A percentile compares a stretch with the other conserved stretches of the same genome.
Conservation (phyloP, 2,113 vertebrate species). For the Emydura subglobosa region DNA sequence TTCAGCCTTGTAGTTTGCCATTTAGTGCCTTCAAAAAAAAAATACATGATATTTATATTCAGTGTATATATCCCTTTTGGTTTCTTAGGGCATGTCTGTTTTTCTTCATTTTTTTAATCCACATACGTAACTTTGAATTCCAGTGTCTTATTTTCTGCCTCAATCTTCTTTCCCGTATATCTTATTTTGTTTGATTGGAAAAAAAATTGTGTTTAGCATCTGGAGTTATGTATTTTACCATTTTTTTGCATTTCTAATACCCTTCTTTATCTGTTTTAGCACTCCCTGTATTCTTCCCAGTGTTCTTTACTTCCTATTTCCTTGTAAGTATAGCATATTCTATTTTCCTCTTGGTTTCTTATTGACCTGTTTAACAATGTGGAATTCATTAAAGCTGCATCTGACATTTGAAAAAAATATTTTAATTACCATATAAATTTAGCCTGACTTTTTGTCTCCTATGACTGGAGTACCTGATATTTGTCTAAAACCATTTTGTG, state of each 20-base stretch:
- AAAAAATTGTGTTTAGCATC: slow-evolving; percentile 55
- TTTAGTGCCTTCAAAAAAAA: not conserved
- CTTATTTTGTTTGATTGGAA: not conserved
- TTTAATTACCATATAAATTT: slow-evolving; percentile 2
- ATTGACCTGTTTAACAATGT: slow-evolving; percentile 41
- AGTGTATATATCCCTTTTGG: not conserved
- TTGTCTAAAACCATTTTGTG: slow-evolving; percentile 28
- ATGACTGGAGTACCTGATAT: not conserved
- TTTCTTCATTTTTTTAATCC: slow-evolving; percentile 28
- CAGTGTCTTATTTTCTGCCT: slow-evolving; percentile 1
- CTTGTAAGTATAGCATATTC: slow-evolving; percentile 67
- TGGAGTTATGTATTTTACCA: slow-evolving; percentile 55
- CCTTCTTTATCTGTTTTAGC: slow-evolving; percentile 68
- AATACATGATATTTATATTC: not conserved
- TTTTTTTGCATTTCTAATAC: slow-evolving; percentile 64
- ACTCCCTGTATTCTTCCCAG: slow-evolving; percentile 68
- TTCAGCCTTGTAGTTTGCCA: slow-evolving; percentile 2
- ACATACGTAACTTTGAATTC: not conserved
- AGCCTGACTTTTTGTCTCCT: not conserved
- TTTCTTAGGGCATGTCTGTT: slow-evolving; percentile 10
- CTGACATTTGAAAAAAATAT: slow-evolving; percentile 44
- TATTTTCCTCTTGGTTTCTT: slow-evolving; percentile 41
- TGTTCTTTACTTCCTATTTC: slow-evolving; percentile 75
- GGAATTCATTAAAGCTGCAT: slow-evolving; percentile 37
- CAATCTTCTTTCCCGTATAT: not conserved